Base-by-base conservation (phyloP, 2,888 invertebrate species). In the Troilus luridus region DNA sequence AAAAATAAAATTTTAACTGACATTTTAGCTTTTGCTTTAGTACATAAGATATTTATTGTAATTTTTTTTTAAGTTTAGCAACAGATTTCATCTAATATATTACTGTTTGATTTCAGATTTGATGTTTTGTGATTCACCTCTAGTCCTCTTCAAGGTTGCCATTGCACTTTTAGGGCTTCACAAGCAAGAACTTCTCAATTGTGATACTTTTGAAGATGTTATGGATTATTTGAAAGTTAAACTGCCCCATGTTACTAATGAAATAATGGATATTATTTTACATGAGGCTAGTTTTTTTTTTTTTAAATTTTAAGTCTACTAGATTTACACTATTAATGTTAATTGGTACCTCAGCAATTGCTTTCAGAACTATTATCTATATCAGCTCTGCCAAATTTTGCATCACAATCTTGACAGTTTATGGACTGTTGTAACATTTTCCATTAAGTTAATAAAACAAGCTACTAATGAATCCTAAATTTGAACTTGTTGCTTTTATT, bases 121-220 rank as follows among this genome's bases (percentile, higher is more conserved):
- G 91, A 95, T 99, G 91, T 98, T 99, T 94, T 95, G 98, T 91
- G 97, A 98, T 92, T 98, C 98, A 0, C 94, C 95, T 85, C 98
- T 98, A 94, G 97, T 98, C 3, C 96, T 99, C 90, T 98, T 99
- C 94, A 96, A 97, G 92, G 97, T 99, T 88, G 98, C 98, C 0
- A 95, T 99, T 89, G 96, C 98, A 0, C 94, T 99, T 88, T 95
- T 99, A 14, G 96, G 97, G 0, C 96, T 97, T 77, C 98, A 99
- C 94, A 97, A 97, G 93, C 97, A 98, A 92, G 96, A 97, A 27
- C 95, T 99, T 91, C 95, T 98, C 94, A 94, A 96, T 89, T 98
- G 98, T 93, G 97, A 97, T 93, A 97, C 97, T 92, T 98, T 99
- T 94, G 99, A 99, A 94, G 97, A 97, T 93, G 97, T 98, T 0